These are phyloP conservation scores for Minunthozetes semirufus DNA, from an alignment of 2,888 invertebrate species.

Conservation along the genomic window DNA sequence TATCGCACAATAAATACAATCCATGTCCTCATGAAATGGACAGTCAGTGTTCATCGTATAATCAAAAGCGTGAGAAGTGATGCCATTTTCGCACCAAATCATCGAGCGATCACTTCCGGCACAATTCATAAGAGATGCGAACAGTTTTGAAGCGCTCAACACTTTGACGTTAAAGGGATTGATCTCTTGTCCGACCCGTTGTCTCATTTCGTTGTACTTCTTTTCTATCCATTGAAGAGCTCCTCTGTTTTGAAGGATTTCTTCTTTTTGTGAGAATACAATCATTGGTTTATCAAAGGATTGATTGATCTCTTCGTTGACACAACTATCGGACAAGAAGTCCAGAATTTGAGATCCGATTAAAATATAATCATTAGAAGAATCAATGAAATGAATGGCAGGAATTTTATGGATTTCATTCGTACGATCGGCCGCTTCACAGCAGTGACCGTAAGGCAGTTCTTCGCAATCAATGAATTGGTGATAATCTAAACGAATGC, in stretches of 20 bases:
- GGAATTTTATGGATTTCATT: constrained; percentile 25
- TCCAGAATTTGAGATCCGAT: not conserved
- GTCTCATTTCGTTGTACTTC: too few species aligned
- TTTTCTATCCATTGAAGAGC: too few species aligned
- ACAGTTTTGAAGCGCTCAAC: too few species aligned
- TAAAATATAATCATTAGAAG: not conserved
- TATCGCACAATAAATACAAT: constrained; percentile 3
- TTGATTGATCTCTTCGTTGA: not conserved
- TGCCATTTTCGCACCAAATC: too few species aligned
- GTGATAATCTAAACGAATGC: constrained; percentile 8
- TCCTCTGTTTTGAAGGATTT: too few species aligned
- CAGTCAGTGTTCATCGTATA: not conserved
- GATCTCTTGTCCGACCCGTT: too few species aligned
- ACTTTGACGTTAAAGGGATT: too few species aligned
- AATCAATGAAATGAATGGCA: not conserved
- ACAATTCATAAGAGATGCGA: too few species aligned
- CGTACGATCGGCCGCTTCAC: not conserved
- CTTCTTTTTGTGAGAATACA: too few species aligned
- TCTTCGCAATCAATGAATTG: constrained; percentile 14
- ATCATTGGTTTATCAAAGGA: too few species aligned
- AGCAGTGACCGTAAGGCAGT: constrained; percentile 6
- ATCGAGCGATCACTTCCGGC: too few species aligned
- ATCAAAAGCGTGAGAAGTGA: not conserved
- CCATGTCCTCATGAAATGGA: not conserved
- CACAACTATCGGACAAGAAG: not conserved